Base-by-base conservation (phyloP, 2,113 vertebrate genomes). In the Beaufortia kweichowensis region DNA sequence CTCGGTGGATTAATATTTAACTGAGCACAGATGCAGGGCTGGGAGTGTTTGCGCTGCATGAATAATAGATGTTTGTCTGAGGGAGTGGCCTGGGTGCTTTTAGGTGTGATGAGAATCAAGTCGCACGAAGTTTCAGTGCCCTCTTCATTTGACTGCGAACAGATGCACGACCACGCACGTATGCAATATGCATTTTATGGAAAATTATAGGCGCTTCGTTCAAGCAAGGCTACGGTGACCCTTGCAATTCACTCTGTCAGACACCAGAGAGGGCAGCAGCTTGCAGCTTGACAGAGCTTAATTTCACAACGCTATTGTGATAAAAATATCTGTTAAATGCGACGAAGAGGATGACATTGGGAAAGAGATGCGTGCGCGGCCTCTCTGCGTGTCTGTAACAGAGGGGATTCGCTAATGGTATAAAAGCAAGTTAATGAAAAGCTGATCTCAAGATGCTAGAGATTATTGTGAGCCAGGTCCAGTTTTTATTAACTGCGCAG, bases 1-100 rank as follows among this genome's bases (percentile, higher is more conserved):
- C 87, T 87, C 77, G 60, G 75, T 57, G 19, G 74, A 90, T 93
- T 62, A 90, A 92, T 92, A 92, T 92, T 93, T 89, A 80, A 92
- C 57, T 12, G 83, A 76, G 87, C 83, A 86, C 91, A 92, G 91
- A 91, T 91, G 92, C 87, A 75, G 83, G 85, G 84, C 87, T 88
- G 87, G 79, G 88, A 91, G 88, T 90, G 81, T 91, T 91, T 90
- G 85, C 86, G 86, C 83, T 68, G 59, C 75, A 90, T 92, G 78
- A 91, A 92, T 92, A 90, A 91, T 91, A 85, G 82, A 91, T 77
- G 29, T 74, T 68, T 84, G 86, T 87, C 86, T 87, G 77, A 69
- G 87, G 88, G 85, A 82, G 84, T 84, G 76, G 41, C 60, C 63
- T 28, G 23, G 79, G 78, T 83, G 82, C 82, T 69, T 69, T 57